phyloP scores from a whole-genome alignment of 1,140 invertebrate species.

The Pteromalus puparum region DNA sequence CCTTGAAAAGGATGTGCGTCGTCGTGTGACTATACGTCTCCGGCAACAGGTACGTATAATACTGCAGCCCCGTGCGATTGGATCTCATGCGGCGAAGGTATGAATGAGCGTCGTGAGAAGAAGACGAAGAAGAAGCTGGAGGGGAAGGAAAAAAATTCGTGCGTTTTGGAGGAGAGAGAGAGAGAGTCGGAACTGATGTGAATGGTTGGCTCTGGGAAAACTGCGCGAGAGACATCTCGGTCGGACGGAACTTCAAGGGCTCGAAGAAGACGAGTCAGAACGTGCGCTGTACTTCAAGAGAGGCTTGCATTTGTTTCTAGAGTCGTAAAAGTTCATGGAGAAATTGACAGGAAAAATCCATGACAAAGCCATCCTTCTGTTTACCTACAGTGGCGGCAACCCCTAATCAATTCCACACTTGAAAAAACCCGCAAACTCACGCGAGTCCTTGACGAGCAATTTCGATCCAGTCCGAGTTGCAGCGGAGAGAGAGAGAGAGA shows the following conservation, averaged over 20 bases:
- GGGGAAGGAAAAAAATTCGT: constrained; percentile 29
- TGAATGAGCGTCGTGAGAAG: constrained; percentile 69
- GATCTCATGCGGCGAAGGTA: constrained; percentile 65
- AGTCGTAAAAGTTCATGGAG: not conserved
- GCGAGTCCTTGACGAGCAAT: constrained; percentile 41
- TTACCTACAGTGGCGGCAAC: not conserved
- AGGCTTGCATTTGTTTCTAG: not conserved
- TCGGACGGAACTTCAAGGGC: constrained; percentile 34
- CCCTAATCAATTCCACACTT: constrained; percentile 27
- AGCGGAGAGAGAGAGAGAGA: constrained; percentile 41
- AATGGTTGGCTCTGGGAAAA: constrained; percentile 67
- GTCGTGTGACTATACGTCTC: constrained; percentile 50
- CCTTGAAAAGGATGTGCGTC: constrained; percentile 52
- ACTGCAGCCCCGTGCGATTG: constrained; percentile 56
- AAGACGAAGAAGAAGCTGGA: not conserved
- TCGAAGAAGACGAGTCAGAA: constrained; percentile 46
- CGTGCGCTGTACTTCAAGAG: constrained; percentile 17
- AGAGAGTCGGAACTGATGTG: constrained; percentile 56
- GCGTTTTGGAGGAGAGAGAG: constrained; percentile 11
- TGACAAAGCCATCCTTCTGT: not conserved
- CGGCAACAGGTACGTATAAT: constrained; percentile 55
- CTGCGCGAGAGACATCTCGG: constrained; percentile 54
- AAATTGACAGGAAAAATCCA: not conserved
- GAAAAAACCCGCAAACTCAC: not conserved
- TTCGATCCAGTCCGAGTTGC: constrained; percentile 21